Conservation (phyloP, 2,797 vertebrate genomes). For the Emydoidea blandingii region DNA sequence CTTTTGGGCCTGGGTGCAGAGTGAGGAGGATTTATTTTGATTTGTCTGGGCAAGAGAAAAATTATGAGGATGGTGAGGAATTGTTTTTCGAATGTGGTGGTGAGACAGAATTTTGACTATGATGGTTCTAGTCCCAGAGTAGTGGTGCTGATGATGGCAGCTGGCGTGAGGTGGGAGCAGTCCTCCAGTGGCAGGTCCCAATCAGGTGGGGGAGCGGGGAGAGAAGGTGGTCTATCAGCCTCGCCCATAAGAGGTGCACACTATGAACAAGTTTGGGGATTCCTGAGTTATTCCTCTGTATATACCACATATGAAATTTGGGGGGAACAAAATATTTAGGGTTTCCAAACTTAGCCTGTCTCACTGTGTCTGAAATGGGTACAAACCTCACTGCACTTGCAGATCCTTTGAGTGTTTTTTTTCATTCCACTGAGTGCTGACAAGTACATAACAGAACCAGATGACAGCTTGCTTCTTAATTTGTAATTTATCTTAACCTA, state of each 20-base stretch:
- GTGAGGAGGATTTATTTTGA: not conserved
- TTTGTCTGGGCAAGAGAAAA: not conserved
- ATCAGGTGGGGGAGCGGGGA: not conserved
- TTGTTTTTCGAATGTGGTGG: not conserved
- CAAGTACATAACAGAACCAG: not conserved
- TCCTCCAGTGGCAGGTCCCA: not conserved
- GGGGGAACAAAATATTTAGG: not conserved
- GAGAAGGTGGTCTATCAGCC: not conserved
- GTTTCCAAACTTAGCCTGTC: not conserved
- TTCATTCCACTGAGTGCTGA: not conserved
- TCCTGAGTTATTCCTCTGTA: not conserved
- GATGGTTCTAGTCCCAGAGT: not conserved
- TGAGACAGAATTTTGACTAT: not conserved
- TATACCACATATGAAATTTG: not conserved
- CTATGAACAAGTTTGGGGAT: not conserved
- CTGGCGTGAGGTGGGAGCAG: not conserved
- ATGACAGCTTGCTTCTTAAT: not conserved
- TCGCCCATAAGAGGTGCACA: not conserved
- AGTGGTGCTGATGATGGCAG: too few relatives aligned
- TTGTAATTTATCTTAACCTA: not conserved
- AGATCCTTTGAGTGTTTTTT: not conserved
- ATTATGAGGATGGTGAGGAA: not conserved
- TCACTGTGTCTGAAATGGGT: not conserved
- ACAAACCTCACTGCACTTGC: not conserved
- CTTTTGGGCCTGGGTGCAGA: not conserved